Evolutionary conservation across 2,113 vertebrate species (phyloP).

Genomic region (Thunnus maccoyii): DNA sequence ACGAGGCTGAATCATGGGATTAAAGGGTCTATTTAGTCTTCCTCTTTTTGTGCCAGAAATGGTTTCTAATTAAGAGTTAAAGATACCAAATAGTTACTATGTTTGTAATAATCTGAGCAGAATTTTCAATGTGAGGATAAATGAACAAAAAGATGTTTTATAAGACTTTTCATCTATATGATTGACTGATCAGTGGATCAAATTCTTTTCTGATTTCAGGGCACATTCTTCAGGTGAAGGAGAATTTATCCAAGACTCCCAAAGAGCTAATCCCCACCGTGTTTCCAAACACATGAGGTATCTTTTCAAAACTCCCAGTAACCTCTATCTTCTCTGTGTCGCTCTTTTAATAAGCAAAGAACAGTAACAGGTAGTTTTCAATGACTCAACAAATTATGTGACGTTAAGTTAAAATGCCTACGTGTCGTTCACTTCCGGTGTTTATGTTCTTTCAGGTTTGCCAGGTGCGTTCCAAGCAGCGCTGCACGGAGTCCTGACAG

Average conservation of each 20-base stretch:
- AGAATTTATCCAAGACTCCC: constrained; percentile 71
- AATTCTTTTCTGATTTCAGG: constrained; percentile 60
- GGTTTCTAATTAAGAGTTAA: background rate
- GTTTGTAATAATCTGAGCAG: too few relatives aligned
- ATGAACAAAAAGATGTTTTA: background rate
- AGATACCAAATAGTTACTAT: background rate
- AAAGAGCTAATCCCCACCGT: constrained; percentile 78
- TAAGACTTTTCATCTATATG: background rate
- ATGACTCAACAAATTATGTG: background rate
- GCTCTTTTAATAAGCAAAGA: background rate
- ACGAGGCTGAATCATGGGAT: constrained; percentile 32
- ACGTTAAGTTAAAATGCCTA: background rate
- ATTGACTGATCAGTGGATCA: background rate
- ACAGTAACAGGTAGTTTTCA: background rate
- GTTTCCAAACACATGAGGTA: constrained; percentile 84
- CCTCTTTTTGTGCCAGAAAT: background rate
- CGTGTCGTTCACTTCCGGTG: background rate
- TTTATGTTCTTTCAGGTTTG: constrained; percentile 74
- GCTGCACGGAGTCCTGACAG: constrained; percentile 84
- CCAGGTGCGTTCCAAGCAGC: constrained; percentile 86
- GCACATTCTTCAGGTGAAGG: constrained; percentile 82
- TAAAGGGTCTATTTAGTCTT: background rate
- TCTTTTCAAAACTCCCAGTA: background rate
- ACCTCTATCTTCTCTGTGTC: background rate
- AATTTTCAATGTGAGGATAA: background rate